Conservation (phyloP, 1,140 invertebrate species). For the Zophobas morio region DNA sequence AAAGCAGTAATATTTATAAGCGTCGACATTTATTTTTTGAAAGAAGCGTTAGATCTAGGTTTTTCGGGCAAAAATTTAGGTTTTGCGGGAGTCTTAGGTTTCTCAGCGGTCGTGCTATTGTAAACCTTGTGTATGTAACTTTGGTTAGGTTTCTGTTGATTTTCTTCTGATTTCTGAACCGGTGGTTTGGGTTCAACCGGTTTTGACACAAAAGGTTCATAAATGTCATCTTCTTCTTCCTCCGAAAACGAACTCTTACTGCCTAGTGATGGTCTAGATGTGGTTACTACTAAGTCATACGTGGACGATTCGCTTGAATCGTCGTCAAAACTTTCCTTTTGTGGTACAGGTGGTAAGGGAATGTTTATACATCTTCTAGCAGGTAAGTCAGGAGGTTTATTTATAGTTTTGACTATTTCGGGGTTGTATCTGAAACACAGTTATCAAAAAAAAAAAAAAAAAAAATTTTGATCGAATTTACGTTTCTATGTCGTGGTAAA, state of each 20-base stretch:
- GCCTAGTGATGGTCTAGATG: neutral
- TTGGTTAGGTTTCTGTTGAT: neutral
- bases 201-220: conserved; percentile 6
- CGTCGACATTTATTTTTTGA: too few relatives aligned
- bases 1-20: too few relatives aligned
- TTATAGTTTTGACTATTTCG: neutral
- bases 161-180: neutral
- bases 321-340: neutral
- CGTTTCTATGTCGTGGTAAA: conserved; percentile 28
- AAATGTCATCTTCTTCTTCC: conserved; percentile 17
- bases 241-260: conserved; percentile 7
- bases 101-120: too few relatives aligned
- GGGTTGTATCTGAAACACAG: too few relatives aligned
- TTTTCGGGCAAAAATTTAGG: too few relatives aligned
- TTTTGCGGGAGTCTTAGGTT: too few relatives aligned
- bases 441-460: conserved; percentile 1
- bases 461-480: neutral
- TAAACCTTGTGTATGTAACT: too few relatives aligned
- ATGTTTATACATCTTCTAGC: neutral
- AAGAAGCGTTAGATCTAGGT: too few relatives aligned
- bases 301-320: neutral
- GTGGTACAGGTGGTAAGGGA: neutral
- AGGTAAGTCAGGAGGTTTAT: conserved; percentile 18
- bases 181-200: neutral
- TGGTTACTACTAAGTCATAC: neutral